Evolutionary conservation across 2,888 invertebrate genomes (phyloP), one percentile per base, ranked within the genome.

Genomic region (Melitaea athalia): DNA sequence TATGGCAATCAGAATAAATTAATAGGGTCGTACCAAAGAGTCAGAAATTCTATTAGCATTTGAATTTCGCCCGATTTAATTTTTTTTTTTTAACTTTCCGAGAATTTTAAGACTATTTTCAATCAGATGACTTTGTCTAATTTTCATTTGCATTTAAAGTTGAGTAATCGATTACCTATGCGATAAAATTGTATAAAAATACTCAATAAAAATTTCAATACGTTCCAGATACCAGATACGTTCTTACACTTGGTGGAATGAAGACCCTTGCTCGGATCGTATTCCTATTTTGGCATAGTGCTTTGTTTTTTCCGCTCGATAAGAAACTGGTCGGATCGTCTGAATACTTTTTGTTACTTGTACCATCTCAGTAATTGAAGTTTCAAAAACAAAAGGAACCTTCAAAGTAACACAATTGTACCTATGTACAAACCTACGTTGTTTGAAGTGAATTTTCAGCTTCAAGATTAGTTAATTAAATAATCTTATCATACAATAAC

Each of bases 301-400:
- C 53, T 71, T 73, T 71, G 69, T 71, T 73, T 74, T 75, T 70
- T 59, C 66, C 72, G 69, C 74, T 68, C 64, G 69, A 74, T 73
- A 73, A 68, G 67, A 73, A 62, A 60, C 61, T 67, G 68, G 64
- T 72, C 68, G 62, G 63, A 68, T 71, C 72, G 64, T 64, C 70
- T 76, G 74, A 74, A 76, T 76, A 75, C 77, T 76, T 78, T 78
- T 70, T 75, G 66, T 75, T 76, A 73, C 72, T 75, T 76, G 74
- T 75, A 74, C 76, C 76, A 76, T 76, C 76, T 76, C 77, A 72
- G 74, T 75, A 80, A 82, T 81, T 81, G 81, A 73, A 75, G 68
- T 70, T 72, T 72, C 81, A 80, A 80, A 69, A 69, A 70, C 66
- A 67, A 67, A 71, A 55, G 49, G 67, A 69, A 63, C 59, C 49